Percentiles rank a stretch among this genome's conserved stretches.
These are phyloP conservation scores for Cosmia trapezina DNA, from an alignment of 2,888 invertebrate species.

Conservation along the genomic window DNA sequence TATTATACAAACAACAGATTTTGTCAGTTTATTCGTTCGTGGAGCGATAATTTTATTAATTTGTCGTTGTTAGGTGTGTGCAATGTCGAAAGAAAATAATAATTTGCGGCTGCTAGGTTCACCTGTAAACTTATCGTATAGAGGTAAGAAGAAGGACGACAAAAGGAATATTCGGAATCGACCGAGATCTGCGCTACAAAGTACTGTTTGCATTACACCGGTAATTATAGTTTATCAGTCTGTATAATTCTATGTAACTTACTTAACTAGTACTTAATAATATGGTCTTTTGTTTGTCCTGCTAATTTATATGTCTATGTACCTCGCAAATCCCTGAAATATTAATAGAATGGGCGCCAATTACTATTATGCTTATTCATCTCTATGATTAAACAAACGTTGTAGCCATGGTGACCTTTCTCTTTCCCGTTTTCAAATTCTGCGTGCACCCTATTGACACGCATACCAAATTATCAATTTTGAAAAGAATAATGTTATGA, in stretches of 20 bases:
- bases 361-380: slow-evolving; percentile 5
- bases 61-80: slow-evolving; percentile 73
- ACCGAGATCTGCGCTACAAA: slow-evolving; percentile 85
- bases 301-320: background rate
- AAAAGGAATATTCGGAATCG: slow-evolving; percentile 81
- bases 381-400: slow-evolving; percentile 27
- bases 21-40: slow-evolving; percentile 16
- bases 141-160: slow-evolving; percentile 85
- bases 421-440: slow-evolving; percentile 16
- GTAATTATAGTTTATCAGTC: slow-evolving; percentile 67
- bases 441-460: slow-evolving; percentile 18
- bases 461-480: slow-evolving; percentile 24
- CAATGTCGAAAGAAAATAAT: slow-evolving; percentile 87
- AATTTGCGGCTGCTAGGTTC: slow-evolving; percentile 86
- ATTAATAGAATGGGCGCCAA: slow-evolving; percentile 4
- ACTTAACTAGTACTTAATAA: background rate
- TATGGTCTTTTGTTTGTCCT: background rate
- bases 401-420: slow-evolving; percentile 42
- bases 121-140: slow-evolving; percentile 85
- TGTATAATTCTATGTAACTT: background rate
- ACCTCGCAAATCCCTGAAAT: background rate
- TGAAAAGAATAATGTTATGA: slow-evolving; percentile 15
- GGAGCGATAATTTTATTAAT: background rate
- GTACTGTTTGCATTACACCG: slow-evolving; percentile 79
- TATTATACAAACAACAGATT: slow-evolving; percentile 33